A percentile compares a stretch with the other conserved stretches of the same genome.
phyloP scores from a whole-genome alignment of 2,797 vertebrate species.

The Anguilla marmorata region DNA sequence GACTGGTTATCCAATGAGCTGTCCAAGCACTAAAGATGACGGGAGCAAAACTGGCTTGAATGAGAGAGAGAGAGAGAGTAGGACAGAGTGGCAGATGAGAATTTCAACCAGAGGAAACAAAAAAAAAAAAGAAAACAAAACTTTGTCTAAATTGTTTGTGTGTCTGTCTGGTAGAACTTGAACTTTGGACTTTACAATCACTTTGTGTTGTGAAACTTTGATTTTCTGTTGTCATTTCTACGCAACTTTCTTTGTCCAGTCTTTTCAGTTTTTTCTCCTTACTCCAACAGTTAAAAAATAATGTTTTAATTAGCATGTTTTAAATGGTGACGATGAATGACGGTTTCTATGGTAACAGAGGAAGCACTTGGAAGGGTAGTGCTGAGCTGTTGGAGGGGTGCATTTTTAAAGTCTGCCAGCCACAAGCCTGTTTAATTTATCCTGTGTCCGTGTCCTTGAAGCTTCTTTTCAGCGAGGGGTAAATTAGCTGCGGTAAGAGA shows the following conservation, averaged over 20 bases:
- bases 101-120: constrained; percentile 53
- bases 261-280: constrained; percentile 36
- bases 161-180: constrained; percentile 66
- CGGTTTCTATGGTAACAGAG: constrained; percentile 23
- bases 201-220: constrained; percentile 55
- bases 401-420: background rate
- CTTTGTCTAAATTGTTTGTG: constrained; percentile 64
- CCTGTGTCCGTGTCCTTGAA: background rate
- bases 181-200: constrained; percentile 67
- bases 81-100: constrained; percentile 50
- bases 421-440: background rate
- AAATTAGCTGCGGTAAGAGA: background rate
- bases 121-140: constrained; percentile 44
- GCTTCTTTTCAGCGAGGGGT: background rate
- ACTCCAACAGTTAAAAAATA: constrained; percentile 33
- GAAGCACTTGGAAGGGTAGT: background rate
- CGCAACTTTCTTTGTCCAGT: constrained; percentile 51
- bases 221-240: constrained; percentile 35
- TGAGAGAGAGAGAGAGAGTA: constrained; percentile 39
- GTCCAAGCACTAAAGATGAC: constrained; percentile 66
- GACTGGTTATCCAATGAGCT: constrained; percentile 85
- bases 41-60: constrained; percentile 34
- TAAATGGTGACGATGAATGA: constrained; percentile 40
- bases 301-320: constrained; percentile 68
- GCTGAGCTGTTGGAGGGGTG: background rate